Evolutionary conservation across 1,140 invertebrate genomes (phyloP), one percentile per base, ranked within the genome.

Genomic region (Plutomurus gul): DNA sequence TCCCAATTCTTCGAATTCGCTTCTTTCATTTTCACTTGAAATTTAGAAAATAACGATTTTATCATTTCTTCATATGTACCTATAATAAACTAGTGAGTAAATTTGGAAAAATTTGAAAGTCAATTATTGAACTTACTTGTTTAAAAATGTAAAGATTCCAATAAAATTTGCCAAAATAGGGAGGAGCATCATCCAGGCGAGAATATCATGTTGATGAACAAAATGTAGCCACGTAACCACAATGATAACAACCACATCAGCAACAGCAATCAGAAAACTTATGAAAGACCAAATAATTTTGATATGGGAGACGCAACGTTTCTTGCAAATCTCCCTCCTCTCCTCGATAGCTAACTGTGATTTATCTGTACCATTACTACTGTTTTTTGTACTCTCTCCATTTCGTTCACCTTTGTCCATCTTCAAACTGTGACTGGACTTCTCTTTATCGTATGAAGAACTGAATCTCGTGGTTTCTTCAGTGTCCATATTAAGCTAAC

Each of bases 81-180:
- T 16, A 8, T 20, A 22, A n/a, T n/a, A 22, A 36, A 73, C 8
- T 11, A 6, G 22, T 73, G 8, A 8, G 27, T 4, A 36, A 73
- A 18, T 51, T 39, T 10, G 7, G 30, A 7, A n/a, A n/a, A n/a
- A n/a, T n/a, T n/a, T 51, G 22, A n/a, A 22, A 39, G 11, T 75
- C 11, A 11, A 76, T 22, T 18, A 46, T n/a, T 13, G 8, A 22
- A 8, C 74, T 71, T 76, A 80, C 78, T 76, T 65, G 30, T 37
- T 60, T 16, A 80, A 43, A 72, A 80, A 80, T n/a, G 78, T 80
- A 40, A 76, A 80, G 3, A 80, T 80, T 18, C 78, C 78, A 43
- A 80, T 80, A 30, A 80, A 80, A 76, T 80, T 80, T n/a, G 76
- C 30, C 22, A 80, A 43, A 46, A 80, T 80, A 1, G 78, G 78